These are phyloP conservation scores for Cantharis nigra DNA, from an alignment of 2,888 invertebrate genomes.

Conservation along the genomic window DNA sequence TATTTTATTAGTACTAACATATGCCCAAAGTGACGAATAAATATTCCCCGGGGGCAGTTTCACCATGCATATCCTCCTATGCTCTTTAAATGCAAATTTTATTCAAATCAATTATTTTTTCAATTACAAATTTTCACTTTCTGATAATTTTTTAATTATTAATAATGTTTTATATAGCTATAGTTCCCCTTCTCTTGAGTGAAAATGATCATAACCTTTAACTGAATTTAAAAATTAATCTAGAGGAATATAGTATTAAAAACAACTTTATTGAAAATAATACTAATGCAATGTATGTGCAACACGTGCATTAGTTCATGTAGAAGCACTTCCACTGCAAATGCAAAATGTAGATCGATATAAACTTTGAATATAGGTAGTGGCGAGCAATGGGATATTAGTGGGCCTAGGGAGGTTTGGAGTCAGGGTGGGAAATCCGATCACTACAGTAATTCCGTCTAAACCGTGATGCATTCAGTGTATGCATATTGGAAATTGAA, in stretches of 20 bases:
- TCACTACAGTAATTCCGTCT: slow-evolving; percentile 50
- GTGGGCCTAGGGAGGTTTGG: slow-evolving; percentile 20
- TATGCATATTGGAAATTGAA: slow-evolving; percentile 57
- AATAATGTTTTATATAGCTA: too few relatives aligned
- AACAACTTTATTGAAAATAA: slow-evolving; percentile 51
- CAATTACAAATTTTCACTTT: too few relatives aligned
- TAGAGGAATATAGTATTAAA: slow-evolving; percentile 48
- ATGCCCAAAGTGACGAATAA: too few relatives aligned
- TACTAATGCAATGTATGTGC: slow-evolving; percentile 39
- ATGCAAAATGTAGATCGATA: slow-evolving; percentile 39
- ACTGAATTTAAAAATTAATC: slow-evolving; percentile 30
- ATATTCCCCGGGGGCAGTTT: too few relatives aligned
- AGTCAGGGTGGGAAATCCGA: slow-evolving; percentile 49
- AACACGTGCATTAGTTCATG: slow-evolving; percentile 38
- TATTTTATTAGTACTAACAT: too few relatives aligned
- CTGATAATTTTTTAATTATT: too few relatives aligned
- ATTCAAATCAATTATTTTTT: too few relatives aligned
- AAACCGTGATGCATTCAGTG: slow-evolving; percentile 46
- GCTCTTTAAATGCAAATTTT: too few relatives aligned
- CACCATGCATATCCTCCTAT: too few relatives aligned
- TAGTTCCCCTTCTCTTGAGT: too few relatives aligned
- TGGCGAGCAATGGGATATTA: slow-evolving; percentile 34
- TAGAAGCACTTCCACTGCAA: slow-evolving; percentile 37
- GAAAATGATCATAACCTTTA: too few relatives aligned
- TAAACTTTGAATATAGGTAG: slow-evolving; percentile 36